Evolutionary conservation across 92 coral and sea anemone species (phyloP), one percentile per base, ranked within the genome.

Genomic region (Palythoa heliodiscus): DNA sequence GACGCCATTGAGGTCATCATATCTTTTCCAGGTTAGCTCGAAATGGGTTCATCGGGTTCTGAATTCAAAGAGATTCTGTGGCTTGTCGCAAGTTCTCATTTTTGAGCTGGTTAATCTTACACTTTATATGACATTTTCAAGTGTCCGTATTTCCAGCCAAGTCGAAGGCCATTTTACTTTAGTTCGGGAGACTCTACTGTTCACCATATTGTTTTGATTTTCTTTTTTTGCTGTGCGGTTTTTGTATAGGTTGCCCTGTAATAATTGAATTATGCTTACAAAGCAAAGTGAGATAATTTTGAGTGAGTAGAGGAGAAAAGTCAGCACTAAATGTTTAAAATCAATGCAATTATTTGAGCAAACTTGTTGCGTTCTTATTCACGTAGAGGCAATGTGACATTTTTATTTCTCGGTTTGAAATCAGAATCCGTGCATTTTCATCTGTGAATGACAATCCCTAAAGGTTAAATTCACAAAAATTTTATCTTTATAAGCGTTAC

Each of bases 21-120:
- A 66, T 80, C 84, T 2, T n/a, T 80, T 17, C 84, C 84, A 80
- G 84, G 84, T 80, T 80, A 80, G 84, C 84, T 80, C 84, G 17
- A 80, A 50, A 66, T 6, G 74, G 66, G 84, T 66, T 80, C 40
- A 80, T 66, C 74, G 84, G 84, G 74, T 80, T 80, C 84, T 80
- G 66, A 80, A 66, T 19, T 9, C 19, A 24, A 80, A 66, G 35
- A 29, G 35, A 66, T 23, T 43, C 71, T 58, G 9, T 12, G 22
- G 47, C 71, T 66, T 53, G 43, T 24, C 57, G 73, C 48, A 29
- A 29, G 35, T 3, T 79, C 47, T 43, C n/a, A 19, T 63, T 14
- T 23, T 15, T 60, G 19, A 60, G 19, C 66, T 16, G 66, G 19
- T 14, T 60, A 52, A 63, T 17, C n/a, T 17, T 60, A 4, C 5